Evolutionary conservation across 2,888 invertebrate species (phyloP).

Genomic region (Gnatocerus cornutus): DNA sequence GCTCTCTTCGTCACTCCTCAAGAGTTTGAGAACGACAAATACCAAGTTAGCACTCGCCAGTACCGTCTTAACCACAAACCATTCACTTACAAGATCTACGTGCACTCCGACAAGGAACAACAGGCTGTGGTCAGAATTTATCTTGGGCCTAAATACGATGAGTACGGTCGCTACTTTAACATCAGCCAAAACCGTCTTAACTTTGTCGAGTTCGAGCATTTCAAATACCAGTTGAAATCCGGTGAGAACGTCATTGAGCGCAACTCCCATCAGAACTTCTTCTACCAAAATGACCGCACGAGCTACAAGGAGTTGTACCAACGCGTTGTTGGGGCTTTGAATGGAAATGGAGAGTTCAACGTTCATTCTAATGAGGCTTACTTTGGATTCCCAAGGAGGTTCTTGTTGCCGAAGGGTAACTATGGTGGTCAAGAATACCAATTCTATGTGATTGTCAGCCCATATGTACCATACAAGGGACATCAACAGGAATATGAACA

Average conservation of each 20-base stretch:
- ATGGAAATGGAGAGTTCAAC: conserved; percentile 72
- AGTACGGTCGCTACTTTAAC: conserved; percentile 72
- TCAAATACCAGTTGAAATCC: conserved; percentile 75
- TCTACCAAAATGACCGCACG: conserved; percentile 77
- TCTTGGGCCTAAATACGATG: conserved; percentile 81
- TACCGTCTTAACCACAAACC: conserved; percentile 81
- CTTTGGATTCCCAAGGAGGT: conserved; percentile 81
- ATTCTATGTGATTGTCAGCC: conserved; percentile 72
- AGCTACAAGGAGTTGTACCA: conserved; percentile 78
- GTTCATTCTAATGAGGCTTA: conserved; percentile 74
- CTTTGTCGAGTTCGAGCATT: conserved; percentile 77
- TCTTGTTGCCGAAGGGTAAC: conserved; percentile 82
- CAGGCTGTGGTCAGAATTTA: conserved; percentile 78
- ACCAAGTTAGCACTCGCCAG: conserved; percentile 76
- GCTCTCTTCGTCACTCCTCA: conserved; percentile 72
- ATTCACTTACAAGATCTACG: conserved; percentile 76
- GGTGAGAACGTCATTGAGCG: conserved; percentile 82
- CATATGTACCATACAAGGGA: conserved; percentile 66
- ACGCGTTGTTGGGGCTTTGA: conserved; percentile 73
- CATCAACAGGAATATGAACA: conserved; percentile 48
- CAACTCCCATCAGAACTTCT: conserved; percentile 79
- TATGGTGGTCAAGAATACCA: conserved; percentile 76
- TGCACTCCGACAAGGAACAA: conserved; percentile 75
- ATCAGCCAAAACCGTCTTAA: conserved; percentile 75
- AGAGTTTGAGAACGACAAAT: conserved; percentile 70